Conservation (phyloP, 2,113 vertebrate species). For the Antennarius striatus region DNA sequence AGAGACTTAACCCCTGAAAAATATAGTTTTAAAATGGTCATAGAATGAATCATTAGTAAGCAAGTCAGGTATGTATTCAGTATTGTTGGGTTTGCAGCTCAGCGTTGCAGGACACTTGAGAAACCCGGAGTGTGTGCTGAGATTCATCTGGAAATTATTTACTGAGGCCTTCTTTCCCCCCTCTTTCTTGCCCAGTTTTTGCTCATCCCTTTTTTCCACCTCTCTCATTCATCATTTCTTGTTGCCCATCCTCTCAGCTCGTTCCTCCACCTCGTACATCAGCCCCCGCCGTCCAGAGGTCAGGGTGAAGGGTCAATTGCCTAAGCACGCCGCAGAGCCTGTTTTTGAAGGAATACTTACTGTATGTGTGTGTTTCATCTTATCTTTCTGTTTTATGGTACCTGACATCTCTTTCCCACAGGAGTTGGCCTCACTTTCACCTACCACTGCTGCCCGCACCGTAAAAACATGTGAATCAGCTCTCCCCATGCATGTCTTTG, state of each 20-base stretch:
- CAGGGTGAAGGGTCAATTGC: conserved; percentile 66
- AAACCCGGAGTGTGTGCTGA: background rate
- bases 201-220: conserved; percentile 15
- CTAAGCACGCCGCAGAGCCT: conserved; percentile 35
- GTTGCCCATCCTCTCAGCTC: conserved; percentile 32
- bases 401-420: conserved; percentile 49
- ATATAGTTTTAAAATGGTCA: too few species aligned
- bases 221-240: conserved; percentile 54
- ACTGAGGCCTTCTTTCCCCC: background rate
- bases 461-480: background rate
- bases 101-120: background rate
- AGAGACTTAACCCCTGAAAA: too few species aligned
- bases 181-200: conserved; percentile 14
- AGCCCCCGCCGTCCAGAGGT: conserved; percentile 34
- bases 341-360: conserved; percentile 35
- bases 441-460: conserved; percentile 2
- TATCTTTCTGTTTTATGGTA: conserved; percentile 45
- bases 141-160: conserved; percentile 24
- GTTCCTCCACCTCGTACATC: conserved; percentile 43
- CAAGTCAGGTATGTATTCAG: too few species aligned
- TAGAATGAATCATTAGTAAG: too few species aligned
- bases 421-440: conserved; percentile 24
- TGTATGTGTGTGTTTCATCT: conserved; percentile 37
- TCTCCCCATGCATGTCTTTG: background rate
- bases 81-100: background rate